These are phyloP conservation scores for Melipona quadrifasciata DNA, from an alignment of 1,140 invertebrate species.

Conservation along the genomic window DNA sequence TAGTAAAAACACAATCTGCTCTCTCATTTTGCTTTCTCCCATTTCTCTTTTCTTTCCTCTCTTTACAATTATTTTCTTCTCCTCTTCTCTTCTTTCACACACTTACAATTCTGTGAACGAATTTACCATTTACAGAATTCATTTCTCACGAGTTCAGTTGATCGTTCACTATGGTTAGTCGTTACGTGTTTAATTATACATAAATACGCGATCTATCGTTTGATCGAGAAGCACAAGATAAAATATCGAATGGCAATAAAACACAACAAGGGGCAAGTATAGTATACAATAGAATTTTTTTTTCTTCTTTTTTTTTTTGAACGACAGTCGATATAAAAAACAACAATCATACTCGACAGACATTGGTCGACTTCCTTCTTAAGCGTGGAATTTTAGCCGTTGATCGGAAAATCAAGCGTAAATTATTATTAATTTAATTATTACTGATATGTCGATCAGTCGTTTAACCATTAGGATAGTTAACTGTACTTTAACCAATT, in stretches of 20 bases:
- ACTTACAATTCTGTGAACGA: neutral
- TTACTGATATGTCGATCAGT: constrained; percentile 30
- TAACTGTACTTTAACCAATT: neutral
- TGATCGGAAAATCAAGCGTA: neutral
- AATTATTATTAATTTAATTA: neutral
- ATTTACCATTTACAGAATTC: neutral
- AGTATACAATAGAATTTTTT: constrained; percentile 60
- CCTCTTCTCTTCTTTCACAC: neutral
- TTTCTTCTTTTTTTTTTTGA: constrained; percentile 59
- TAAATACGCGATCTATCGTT: constrained; percentile 70
- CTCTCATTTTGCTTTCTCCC: neutral
- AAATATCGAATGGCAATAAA: constrained; percentile 77
- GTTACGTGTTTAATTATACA: constrained; percentile 64
- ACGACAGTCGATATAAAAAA: constrained; percentile 70
- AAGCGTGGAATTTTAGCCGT: neutral
- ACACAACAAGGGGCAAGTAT: constrained; percentile 76
- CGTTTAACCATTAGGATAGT: neutral
- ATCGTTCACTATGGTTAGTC: constrained; percentile 48
- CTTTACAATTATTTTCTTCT: neutral
- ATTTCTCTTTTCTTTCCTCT: neutral
- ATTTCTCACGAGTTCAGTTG: neutral
- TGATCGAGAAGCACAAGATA: constrained; percentile 73
- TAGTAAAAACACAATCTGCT: constrained; percentile 22
- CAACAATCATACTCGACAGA: constrained; percentile 71
- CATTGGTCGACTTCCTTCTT: constrained; percentile 18